Evolutionary conservation across 2,113 vertebrate species (phyloP).

Genomic region (Cyanistes caeruleus): DNA sequence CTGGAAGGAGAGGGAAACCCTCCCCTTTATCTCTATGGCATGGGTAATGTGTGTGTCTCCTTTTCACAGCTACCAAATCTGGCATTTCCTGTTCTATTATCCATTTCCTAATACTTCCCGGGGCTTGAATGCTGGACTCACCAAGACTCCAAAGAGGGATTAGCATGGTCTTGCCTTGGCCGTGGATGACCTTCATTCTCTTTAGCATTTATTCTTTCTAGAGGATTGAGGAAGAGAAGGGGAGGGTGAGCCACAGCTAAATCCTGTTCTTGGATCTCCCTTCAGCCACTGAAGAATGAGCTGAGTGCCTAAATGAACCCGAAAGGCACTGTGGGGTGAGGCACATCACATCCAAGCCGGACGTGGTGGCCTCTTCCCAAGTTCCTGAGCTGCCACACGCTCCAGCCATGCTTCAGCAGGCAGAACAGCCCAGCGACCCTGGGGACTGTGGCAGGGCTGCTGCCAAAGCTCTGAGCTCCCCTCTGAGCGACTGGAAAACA

Average conservation of each 20-base stretch:
- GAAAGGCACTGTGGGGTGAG: background rate
- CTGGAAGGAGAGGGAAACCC: background rate
- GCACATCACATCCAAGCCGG: background rate
- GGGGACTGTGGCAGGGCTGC: background rate
- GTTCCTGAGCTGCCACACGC: slow-evolving; percentile 15
- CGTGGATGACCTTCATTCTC: background rate
- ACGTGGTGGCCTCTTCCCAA: slow-evolving; percentile 35
- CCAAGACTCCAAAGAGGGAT: background rate
- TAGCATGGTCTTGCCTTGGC: background rate
- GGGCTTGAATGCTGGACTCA: background rate
- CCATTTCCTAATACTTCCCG: background rate
- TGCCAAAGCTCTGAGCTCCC: slow-evolving; percentile 21
- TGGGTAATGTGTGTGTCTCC: background rate
- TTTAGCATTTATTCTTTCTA: background rate
- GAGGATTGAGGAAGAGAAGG: background rate
- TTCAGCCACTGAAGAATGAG: background rate
- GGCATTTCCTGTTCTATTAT: background rate
- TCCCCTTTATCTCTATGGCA: background rate
- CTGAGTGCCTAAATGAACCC: slow-evolving; percentile 4
- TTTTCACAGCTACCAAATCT: background rate
- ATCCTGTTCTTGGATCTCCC: background rate
- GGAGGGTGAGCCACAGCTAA: background rate
- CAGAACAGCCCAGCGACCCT: background rate
- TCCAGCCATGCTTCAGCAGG: slow-evolving; percentile 5
- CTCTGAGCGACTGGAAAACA: background rate